These are phyloP conservation scores for Lasius fuliginosus DNA, from an alignment of 2,888 invertebrate genomes.

Conservation along the genomic window DNA sequence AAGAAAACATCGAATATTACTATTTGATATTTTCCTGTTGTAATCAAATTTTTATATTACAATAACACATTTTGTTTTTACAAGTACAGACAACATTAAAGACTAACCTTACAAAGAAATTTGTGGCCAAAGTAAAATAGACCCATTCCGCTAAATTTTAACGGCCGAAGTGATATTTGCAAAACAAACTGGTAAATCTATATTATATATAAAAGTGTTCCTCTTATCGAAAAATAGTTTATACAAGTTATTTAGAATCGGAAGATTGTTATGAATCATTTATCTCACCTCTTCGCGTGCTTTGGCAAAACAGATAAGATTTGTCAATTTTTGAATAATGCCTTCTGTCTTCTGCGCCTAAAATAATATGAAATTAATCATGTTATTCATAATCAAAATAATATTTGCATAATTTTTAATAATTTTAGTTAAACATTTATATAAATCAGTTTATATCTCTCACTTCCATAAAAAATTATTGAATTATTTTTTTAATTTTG, in stretches of 20 bases:
- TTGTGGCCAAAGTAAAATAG: constrained; percentile 5
- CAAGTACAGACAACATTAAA: not conserved
- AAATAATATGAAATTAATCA: constrained; percentile 10
- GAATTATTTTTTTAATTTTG: too few species aligned
- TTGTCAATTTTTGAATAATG: constrained; percentile 21
- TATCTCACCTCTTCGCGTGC: not conserved
- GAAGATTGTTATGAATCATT: not conserved
- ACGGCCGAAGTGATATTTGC: constrained; percentile 22
- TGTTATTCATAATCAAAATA: not conserved
- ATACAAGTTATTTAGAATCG: not conserved
- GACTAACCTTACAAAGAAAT: constrained; percentile 1
- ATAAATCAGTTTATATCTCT: too few species aligned
- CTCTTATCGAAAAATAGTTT: not conserved
- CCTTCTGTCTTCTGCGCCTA: constrained; percentile 4
- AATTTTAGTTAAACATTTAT: not conserved
- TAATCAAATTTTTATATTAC: too few species aligned
- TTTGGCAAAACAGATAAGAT: not conserved
- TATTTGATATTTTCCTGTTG: too few species aligned
- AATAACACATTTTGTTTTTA: not conserved
- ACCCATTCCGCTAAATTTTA: not conserved
- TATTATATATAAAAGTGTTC: not conserved
- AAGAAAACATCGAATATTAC: not conserved
- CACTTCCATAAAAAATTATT: too few species aligned
- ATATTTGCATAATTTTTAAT: not conserved
- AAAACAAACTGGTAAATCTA: constrained; percentile 8